These are phyloP conservation scores for Pollenia griseotomentosa DNA, from an alignment of 2,888 invertebrate genomes.

Conservation along the genomic window DNA sequence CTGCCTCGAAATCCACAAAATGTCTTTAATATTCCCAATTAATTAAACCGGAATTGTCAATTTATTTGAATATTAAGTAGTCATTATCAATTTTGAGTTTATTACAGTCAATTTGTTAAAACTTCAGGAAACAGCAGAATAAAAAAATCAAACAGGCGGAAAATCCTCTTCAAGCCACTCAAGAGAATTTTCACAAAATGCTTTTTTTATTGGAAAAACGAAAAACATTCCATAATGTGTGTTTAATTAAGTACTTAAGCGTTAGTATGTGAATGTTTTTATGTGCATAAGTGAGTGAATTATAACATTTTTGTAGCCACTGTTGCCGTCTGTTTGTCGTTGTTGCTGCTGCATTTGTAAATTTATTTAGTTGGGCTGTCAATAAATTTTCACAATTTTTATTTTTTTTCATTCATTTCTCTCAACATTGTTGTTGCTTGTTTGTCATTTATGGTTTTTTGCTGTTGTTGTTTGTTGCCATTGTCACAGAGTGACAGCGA, in stretches of 20 bases:
- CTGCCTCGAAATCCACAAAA: too few relatives aligned
- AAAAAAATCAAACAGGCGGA: not conserved
- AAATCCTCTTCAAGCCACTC: conserved; percentile 29
- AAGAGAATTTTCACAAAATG: conserved; percentile 6
- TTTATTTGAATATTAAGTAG: not conserved
- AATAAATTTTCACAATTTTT: conserved; percentile 56
- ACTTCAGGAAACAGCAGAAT: too few relatives aligned
- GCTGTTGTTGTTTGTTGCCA: not conserved
- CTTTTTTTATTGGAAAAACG: not conserved
- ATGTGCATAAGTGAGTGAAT: conserved; percentile 24
- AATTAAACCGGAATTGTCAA: not conserved
- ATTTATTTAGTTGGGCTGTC: conserved; percentile 60
- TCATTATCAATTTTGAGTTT: not conserved
- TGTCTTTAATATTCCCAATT: too few relatives aligned
- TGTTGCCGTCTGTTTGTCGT: not conserved
- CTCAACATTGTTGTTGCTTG: conserved; percentile 22
- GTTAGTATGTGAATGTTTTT: not conserved
- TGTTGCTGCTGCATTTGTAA: conserved; percentile 38
- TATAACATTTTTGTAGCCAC: conserved; percentile 9
- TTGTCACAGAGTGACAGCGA: not conserved
- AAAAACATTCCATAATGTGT: conserved; percentile 22
- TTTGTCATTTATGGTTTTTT: not conserved
- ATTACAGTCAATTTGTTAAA: not conserved
- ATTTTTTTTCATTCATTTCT: conserved; percentile 12
- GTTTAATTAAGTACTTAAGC: conserved; percentile 45